Conservation (phyloP, 2,797 vertebrate genomes). For the Linurgus olivaceus region DNA sequence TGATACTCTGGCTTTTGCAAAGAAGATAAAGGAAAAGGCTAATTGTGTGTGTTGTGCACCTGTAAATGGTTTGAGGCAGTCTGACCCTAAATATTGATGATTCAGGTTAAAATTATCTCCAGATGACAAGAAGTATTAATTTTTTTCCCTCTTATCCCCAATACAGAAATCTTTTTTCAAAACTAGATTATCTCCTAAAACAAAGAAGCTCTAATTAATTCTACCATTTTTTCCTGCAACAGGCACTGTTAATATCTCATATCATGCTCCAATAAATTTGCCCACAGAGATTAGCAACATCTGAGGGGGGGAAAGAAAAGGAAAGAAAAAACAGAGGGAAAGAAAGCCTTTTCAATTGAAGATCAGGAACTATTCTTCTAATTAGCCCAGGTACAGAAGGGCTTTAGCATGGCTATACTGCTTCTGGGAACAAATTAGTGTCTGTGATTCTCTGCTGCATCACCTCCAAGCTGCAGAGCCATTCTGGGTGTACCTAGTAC, state of each 20-base stretch:
- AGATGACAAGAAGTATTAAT: background rate
- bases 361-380: background rate
- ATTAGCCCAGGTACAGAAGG: background rate
- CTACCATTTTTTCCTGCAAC: slow-evolving; percentile 51
- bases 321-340: background rate
- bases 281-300: slow-evolving; percentile 48
- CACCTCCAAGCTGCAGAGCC: background rate
- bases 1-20: background rate
- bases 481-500: background rate
- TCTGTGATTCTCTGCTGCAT: background rate
- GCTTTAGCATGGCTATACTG: background rate
- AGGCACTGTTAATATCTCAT: slow-evolving; percentile 35
- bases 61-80: background rate
- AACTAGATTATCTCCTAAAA: slow-evolving; percentile 41
- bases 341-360: background rate
- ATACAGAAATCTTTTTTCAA: slow-evolving; percentile 7
- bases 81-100: slow-evolving; percentile 18
- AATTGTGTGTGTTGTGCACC: background rate
- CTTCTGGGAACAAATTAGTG: background rate
- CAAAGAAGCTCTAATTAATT: slow-evolving; percentile 56
- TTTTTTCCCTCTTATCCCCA: background rate
- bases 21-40: background rate
- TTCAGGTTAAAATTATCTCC: background rate
- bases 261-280: slow-evolving; percentile 66
- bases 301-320: background rate